phyloP scores from a whole-genome alignment of 1,140 invertebrate species.

The Melipona quadrifasciata region DNA sequence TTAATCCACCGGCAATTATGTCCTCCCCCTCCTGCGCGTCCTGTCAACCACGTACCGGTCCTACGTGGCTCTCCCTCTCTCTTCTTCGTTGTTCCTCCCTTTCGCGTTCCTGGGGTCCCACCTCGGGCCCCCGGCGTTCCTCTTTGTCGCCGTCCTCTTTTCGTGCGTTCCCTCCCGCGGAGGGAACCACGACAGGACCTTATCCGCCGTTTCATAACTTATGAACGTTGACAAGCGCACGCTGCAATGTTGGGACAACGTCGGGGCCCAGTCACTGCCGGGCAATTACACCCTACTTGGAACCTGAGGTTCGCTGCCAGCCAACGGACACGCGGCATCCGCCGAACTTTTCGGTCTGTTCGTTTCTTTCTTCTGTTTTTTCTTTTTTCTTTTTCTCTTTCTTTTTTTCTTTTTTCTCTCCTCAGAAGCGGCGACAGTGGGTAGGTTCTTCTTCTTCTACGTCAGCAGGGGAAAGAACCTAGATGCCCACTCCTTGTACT shows the following conservation, averaged over 20 bases:
- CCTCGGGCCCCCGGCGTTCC: conserved; percentile 39
- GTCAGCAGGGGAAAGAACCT: conserved; percentile 28
- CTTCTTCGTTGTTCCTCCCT: conserved; percentile 33
- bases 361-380: no score
- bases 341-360: background rate
- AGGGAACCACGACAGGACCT: conserved; percentile 50
- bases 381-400: no score
- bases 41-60: background rate
- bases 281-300: conserved; percentile 69
- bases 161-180: conserved; percentile 35
- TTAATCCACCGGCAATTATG: conserved; percentile 80
- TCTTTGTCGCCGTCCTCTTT: conserved; percentile 46
- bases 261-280: conserved; percentile 48
- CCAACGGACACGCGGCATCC: conserved; percentile 33
- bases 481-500: background rate
- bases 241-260: conserved; percentile 72
- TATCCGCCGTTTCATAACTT: conserved; percentile 76
- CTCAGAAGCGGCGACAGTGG: no score
- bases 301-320: conserved; percentile 34
- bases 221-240: conserved; percentile 72
- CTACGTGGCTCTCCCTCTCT: conserved; percentile 2
- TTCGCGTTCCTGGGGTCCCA: conserved; percentile 12
- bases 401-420: no score
- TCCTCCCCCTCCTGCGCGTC: conserved; percentile 29
- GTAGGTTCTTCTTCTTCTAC: background rate